Base-by-base conservation (phyloP, 1,140 invertebrate species). In the Megalopta genalis region DNA sequence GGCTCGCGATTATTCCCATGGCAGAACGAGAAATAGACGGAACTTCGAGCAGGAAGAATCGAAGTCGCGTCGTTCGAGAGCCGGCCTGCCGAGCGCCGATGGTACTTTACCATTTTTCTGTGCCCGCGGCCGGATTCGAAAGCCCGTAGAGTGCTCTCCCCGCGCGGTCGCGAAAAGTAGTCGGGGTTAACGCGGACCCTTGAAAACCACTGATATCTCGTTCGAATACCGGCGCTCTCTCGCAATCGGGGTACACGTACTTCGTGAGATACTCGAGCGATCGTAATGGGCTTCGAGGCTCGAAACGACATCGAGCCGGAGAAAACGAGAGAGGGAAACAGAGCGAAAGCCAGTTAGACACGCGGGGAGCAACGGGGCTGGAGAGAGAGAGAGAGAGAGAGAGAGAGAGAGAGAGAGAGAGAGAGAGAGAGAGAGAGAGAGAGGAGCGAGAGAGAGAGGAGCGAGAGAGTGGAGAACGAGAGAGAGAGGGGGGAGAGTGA, bases 201-300 rank as follows among this genome's bases (percentile, higher is more conserved):
- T 65, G 80, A 79, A 68, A 82, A 57, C 37, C n/a, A 42, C 57
- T 16, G 66, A 62, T 79, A 72, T 70, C 59, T 78, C 65, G 32
- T 42, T 57, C 81, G 70, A 84, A 74, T 66, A 14, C 52, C 80
- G 68, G 27, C 21, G 67, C 27, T 70, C 54, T 54, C 16, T 21
- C 37, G 73, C 67, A 54, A 82, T 84, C 80, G 62, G 69, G 39
- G 77, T 83, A 75, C 81, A 68, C 70, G 76, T 75, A 79, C 57
- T 52, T 64, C 37, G 70, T 70, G 82, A 83, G 77, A 79, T 84
- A 65, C 81, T 71, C 83, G 57, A 70, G 57, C 67, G 46, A 10
- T 52, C 25, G 76, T 80, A 84, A 84, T 80, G 68, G 39, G 57
- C 67, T 59, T 1, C 39, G 54, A 70, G 72, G 65, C 54, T 27